Evolutionary conservation across 2,113 vertebrate genomes (phyloP).

Genomic region (Phoxinus phoxinus): DNA sequence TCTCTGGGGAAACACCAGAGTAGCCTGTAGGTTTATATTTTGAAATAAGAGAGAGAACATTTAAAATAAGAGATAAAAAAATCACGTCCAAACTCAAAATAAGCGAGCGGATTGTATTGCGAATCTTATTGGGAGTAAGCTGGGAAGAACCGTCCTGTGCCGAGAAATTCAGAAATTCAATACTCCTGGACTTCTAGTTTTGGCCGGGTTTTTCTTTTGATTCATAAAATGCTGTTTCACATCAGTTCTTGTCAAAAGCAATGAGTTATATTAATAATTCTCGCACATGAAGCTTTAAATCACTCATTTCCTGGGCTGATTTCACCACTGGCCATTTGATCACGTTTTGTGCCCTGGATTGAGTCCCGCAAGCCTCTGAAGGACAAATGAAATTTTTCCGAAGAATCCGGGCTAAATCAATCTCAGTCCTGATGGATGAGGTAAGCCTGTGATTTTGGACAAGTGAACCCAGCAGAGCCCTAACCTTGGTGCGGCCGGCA

Average conservation of each 20-base stretch:
- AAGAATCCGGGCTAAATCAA: background rate
- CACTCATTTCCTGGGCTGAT: background rate
- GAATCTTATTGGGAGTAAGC: conserved; percentile 20
- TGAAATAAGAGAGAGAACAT: background rate
- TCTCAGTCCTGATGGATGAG: background rate
- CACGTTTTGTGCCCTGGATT: background rate
- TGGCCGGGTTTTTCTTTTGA: background rate
- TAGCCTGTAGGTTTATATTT: background rate
- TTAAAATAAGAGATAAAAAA: conserved; percentile 1
- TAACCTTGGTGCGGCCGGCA: background rate
- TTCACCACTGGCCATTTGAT: background rate
- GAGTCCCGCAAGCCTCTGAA: background rate
- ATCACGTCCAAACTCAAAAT: conserved; percentile 37
- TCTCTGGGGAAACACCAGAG: background rate
- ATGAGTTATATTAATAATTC: conserved; percentile 14
- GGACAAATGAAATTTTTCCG: background rate
- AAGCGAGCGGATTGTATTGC: conserved; percentile 29
- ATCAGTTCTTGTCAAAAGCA: conserved; percentile 24
- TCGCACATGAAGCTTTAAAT: background rate
- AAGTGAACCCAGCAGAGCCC: background rate
- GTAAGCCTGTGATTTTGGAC: background rate
- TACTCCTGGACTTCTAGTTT: conserved; percentile 33
- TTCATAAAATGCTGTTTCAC: conserved; percentile 23
- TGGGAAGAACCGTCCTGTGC: conserved; percentile 25
- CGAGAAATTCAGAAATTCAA: conserved; percentile 42